Evolutionary conservation across 1,140 invertebrate species (phyloP).

Genomic region (Hypsibius dujardini): DNA sequence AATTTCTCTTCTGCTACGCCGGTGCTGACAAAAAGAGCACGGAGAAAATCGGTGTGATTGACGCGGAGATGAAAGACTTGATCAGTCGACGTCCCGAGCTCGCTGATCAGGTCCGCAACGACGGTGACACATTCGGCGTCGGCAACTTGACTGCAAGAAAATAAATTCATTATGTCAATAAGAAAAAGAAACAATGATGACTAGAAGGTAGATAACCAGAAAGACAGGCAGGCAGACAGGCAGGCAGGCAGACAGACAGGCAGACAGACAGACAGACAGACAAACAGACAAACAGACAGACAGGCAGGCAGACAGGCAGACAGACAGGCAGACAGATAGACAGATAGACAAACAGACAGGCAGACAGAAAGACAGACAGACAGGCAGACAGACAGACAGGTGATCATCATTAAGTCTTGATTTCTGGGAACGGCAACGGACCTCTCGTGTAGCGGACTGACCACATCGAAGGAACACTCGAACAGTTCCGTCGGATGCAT

Average conservation of each 20-base stretch:
- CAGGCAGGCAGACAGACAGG: no score
- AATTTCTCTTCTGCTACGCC: constrained; percentile 56
- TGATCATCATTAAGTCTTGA: no score
- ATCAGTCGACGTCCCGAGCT: constrained; percentile 46
- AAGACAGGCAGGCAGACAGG: no score
- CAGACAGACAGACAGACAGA: no score
- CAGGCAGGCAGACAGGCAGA: neutral
- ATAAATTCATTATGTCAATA: no score
- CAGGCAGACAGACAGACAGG: no score
- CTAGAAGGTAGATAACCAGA: no score
- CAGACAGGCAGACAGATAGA: constrained; percentile 25
- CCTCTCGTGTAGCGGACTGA: constrained; percentile 45
- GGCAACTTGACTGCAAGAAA: constrained; percentile 45
- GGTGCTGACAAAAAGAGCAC: constrained; percentile 57
- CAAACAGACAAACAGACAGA: no score
- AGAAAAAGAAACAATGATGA: no score
- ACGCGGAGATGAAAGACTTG: constrained; percentile 54
- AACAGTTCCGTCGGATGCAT: constrained; percentile 70
- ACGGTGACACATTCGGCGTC: constrained; percentile 69
- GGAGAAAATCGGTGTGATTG: constrained; percentile 61
- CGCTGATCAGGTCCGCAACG: constrained; percentile 53
- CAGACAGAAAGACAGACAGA: no score
- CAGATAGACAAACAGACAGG: no score
- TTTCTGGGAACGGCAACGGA: constrained; percentile 25
- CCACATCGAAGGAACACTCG: constrained; percentile 83